These are phyloP conservation scores for Prunella himalayana DNA, from an alignment of 2,113 vertebrate species.

Conservation along the genomic window DNA sequence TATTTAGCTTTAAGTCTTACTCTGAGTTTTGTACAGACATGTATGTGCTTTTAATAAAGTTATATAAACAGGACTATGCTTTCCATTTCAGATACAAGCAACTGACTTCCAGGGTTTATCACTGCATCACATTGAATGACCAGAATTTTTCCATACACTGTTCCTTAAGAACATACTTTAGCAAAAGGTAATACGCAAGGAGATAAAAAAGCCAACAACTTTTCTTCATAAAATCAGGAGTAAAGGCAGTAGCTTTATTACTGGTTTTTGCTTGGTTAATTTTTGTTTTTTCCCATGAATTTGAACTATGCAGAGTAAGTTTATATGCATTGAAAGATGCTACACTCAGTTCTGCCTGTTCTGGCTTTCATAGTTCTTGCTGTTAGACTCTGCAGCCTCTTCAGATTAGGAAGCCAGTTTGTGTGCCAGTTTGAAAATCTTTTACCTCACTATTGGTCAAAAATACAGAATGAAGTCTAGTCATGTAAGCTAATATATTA, in stretches of 20 bases:
- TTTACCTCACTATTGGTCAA: not conserved
- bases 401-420: not conserved
- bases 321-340: not conserved
- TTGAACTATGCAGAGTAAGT: not conserved
- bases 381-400: not conserved
- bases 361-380: not conserved
- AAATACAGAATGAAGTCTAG: not conserved
- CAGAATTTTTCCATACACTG: not conserved
- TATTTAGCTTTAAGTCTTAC: not conserved
- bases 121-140: not conserved
- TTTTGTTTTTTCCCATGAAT: not conserved
- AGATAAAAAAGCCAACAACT: too few relatives aligned
- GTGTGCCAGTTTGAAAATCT: not conserved
- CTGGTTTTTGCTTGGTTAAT: not conserved
- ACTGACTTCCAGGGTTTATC: not conserved
- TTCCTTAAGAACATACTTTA: not conserved
- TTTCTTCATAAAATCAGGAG: not conserved
- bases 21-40: not conserved
- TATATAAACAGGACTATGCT: not conserved
- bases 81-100: not conserved
- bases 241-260: not conserved
- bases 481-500: not conserved
- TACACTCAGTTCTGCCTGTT: not conserved
- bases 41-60: not conserved
- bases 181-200: not conserved